Percentiles rank a stretch among this genome's conserved stretches.
Conservation (phyloP, 1,140 invertebrate genomes). For the Hydropsyche tenuis region DNA sequence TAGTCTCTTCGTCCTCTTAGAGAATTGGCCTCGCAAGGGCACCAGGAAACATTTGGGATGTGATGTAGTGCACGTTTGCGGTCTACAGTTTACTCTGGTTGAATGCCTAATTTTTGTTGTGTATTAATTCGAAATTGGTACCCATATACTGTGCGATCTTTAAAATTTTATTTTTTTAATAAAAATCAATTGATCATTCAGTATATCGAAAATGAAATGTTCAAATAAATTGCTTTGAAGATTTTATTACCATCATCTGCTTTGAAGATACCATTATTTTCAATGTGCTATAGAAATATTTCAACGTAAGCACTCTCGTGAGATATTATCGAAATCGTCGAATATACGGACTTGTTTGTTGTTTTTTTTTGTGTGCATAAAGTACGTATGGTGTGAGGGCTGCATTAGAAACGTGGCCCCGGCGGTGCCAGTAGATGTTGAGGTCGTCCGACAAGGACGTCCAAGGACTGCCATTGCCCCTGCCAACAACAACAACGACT, state of each 20-base stretch:
- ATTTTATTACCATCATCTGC: too few species aligned
- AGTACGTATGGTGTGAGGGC: constrained; percentile 9
- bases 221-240: too few species aligned
- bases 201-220: too few species aligned
- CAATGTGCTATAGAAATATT: too few species aligned
- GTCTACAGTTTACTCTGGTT: not conserved
- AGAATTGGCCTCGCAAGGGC: constrained; percentile 4
- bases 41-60: constrained; percentile 4
- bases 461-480: constrained; percentile 38
- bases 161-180: not conserved
- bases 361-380: too few species aligned
- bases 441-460: constrained; percentile 31
- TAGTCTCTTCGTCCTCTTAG: not conserved
- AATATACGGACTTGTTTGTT: too few species aligned
- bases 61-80: constrained; percentile 26
- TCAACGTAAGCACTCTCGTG: too few species aligned
- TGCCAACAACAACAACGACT: not conserved
- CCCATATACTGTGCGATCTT: not conserved
- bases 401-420: constrained; percentile 4
- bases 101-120: constrained; percentile 14
- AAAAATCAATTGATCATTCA: too few species aligned
- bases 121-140: not conserved
- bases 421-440: constrained; percentile 17
- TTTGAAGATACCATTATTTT: too few species aligned
- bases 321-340: too few species aligned